These are phyloP conservation scores for Pelochelys cantorii DNA, from an alignment of 2,797 vertebrate genomes.

Conservation along the genomic window DNA sequence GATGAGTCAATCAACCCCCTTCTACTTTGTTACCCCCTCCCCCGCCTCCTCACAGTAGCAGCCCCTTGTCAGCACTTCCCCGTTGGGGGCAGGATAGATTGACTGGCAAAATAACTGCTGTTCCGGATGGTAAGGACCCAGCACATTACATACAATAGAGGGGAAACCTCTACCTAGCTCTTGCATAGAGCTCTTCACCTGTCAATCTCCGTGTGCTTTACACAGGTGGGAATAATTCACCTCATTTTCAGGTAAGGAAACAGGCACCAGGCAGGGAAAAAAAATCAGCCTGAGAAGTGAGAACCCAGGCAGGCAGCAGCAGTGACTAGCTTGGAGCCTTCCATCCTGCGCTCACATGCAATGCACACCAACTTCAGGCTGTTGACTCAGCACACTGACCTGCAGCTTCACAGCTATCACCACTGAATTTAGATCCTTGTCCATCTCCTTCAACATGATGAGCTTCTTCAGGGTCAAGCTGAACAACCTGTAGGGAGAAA, in stretches of 20 bases:
- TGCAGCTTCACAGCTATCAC: slow-evolving; percentile 94
- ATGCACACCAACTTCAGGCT: neutral
- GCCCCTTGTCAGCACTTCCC: neutral
- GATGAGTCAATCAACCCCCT: neutral
- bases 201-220: neutral
- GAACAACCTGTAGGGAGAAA: slow-evolving; percentile 83
- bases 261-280: neutral
- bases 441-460: slow-evolving; percentile 93
- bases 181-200: neutral
- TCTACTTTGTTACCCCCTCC: no score
- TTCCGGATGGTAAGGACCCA: neutral
- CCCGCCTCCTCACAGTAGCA: neutral
- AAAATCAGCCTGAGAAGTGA: neutral
- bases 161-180: neutral
- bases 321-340: neutral
- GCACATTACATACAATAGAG: neutral
- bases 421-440: slow-evolving; percentile 93
- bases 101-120: neutral
- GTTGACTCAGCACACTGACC: slow-evolving; percentile 73
- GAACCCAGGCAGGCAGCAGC: no score
- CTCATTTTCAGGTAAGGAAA: neutral
- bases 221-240: neutral
- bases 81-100: neutral
- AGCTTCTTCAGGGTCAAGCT: slow-evolving; percentile 94
- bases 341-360: neutral